Evolutionary conservation across 2,888 invertebrate species (phyloP), one percentile per base, ranked within the genome.

Genomic region (Tetragonisca angustula): DNA sequence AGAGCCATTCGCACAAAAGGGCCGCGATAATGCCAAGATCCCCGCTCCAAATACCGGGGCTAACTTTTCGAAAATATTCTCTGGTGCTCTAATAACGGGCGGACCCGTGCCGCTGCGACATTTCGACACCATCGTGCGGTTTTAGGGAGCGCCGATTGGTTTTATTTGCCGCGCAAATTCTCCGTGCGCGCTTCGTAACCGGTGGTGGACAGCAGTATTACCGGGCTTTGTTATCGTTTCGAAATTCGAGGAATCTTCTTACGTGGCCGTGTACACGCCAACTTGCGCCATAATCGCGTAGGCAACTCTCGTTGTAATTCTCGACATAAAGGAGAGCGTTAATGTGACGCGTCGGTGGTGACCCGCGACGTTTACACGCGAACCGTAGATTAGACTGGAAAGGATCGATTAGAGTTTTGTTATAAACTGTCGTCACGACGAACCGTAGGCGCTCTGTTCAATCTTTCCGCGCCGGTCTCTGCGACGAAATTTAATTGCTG

Each of bases 1-100:
- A 91, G 91, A 91, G 87, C 90, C 90, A 89, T 92, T 92, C 90
- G 85, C 87, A 84, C 89, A 89, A 89, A 43, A 91, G 83, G 89
- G 82, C 83, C 76, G 50, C 67, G 84, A 77, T 87, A 86, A 88
- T 79, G 79, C 76, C 70, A 69, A 81, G 88, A 81, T 78, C 68
- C 80, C 74, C 72, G 80, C 68, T 68, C 77, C 68, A 74, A 83
- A 72, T 65, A 75, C 68, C 61, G 72, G 32, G 61, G 43, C 67
- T 61, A 67, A 88, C 75, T 79, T 88, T 86, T 82, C 79, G 69
- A 71, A 84, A 87, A 81, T 84, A 77, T 87, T 72, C 84, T 43
- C 43, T 9, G 2, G 69, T 68, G 76, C 75, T 71, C 69, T 76
- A 84, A 84, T 78, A 83, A 77, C 1, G 9, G 9, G 9, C 9